phyloP scores from a whole-genome alignment of 2,888 invertebrate genomes.

The Macrosiphum euphorbiae region DNA sequence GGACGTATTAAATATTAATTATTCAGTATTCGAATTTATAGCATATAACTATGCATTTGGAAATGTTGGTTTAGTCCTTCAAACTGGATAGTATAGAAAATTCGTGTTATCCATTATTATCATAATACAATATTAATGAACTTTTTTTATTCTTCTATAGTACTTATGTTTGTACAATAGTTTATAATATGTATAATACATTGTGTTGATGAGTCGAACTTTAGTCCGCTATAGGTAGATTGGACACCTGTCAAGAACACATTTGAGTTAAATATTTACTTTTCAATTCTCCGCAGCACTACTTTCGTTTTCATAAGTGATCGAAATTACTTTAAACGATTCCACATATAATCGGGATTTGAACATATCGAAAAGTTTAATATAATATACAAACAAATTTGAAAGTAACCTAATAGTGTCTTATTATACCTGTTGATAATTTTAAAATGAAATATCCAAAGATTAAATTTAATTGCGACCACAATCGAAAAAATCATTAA shows the following conservation, averaged over 20 bases:
- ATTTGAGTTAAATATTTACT: slow-evolving; percentile 13
- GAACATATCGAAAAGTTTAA: not conserved
- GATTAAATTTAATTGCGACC: no score
- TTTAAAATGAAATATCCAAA: no score
- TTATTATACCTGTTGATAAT: no score
- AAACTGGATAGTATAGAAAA: not conserved
- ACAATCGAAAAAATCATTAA: no score
- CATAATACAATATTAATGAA: not conserved
- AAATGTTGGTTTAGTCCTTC: not conserved
- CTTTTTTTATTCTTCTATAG: not conserved
- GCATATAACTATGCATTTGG: not conserved
- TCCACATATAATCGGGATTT: not conserved
- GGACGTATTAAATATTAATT: not conserved
- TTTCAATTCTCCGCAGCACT: not conserved
- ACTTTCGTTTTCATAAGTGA: not conserved
- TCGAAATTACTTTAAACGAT: not conserved
- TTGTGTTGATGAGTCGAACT: not conserved
- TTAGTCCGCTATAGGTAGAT: not conserved
- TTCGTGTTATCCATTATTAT: not conserved
- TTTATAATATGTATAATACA: not conserved
- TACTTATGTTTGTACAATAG: not conserved
- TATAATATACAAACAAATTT: no score
- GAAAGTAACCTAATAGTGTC: no score
- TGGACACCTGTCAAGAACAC: slow-evolving; percentile 2
- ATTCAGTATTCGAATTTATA: not conserved